Conservation (phyloP, 2,888 invertebrate genomes). For the Zele albiditarsus region DNA sequence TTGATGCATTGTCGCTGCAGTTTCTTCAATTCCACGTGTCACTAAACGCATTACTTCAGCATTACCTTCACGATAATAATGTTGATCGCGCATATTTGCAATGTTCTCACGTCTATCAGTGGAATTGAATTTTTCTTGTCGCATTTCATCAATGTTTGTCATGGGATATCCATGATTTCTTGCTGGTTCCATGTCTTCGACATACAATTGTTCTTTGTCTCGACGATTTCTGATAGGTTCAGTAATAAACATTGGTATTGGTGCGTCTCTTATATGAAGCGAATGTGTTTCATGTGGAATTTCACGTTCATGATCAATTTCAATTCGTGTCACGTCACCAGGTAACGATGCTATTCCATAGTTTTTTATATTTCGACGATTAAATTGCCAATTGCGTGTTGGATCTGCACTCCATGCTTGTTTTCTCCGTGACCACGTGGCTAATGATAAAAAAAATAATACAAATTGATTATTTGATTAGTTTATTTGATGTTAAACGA, state of each 20-base stretch:
- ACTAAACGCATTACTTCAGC: conserved; percentile 87
- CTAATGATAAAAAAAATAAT: conserved; percentile 45
- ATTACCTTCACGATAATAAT: conserved; percentile 88
- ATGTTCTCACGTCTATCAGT: conserved; percentile 67
- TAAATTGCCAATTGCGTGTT: conserved; percentile 82
- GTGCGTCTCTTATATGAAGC: conserved; percentile 52
- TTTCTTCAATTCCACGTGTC: conserved; percentile 82
- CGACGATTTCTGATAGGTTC: conserved; percentile 43
- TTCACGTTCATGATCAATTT: conserved; percentile 51
- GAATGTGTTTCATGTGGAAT: conserved; percentile 47
- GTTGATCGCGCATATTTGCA: conserved; percentile 78
- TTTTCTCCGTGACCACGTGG: conserved; percentile 70
- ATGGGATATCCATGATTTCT: conserved; percentile 74
- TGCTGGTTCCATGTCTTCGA: conserved; percentile 52
- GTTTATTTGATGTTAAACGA: too few species aligned
- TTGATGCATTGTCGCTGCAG: conserved; percentile 74
- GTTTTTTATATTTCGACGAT: conserved; percentile 76
- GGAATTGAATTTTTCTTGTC: conserved; percentile 83
- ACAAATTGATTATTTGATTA: background rate
- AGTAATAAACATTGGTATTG: conserved; percentile 50
- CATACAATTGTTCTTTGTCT: conserved; percentile 45
- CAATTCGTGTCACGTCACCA: conserved; percentile 62
- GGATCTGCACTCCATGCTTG: conserved; percentile 92
- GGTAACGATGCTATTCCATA: conserved; percentile 66
- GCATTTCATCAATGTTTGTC: conserved; percentile 82